phyloP scores from a whole-genome alignment of 2,113 vertebrate genomes.

The Hassar affinis region DNA sequence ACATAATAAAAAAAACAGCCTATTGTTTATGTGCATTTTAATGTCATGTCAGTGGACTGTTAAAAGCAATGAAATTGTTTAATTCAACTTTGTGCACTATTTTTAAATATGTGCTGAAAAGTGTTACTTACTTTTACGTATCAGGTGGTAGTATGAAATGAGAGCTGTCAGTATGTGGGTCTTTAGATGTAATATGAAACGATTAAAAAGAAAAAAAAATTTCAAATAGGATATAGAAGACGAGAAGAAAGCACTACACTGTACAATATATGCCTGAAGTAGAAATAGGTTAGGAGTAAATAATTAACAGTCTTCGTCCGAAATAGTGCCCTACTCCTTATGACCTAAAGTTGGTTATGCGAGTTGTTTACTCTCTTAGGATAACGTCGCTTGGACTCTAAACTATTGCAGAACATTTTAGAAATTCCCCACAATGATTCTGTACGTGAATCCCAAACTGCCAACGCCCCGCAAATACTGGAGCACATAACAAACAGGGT shows the following conservation, averaged over 20 bases:
- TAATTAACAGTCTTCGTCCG: neutral
- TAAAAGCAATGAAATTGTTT: neutral
- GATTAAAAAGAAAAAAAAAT: neutral
- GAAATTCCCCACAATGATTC: neutral
- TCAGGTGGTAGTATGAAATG: neutral
- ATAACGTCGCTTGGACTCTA: neutral
- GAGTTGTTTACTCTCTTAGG: neutral
- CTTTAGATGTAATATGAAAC: neutral
- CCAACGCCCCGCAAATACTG: neutral
- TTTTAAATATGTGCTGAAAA: neutral
- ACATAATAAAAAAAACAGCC: neutral
- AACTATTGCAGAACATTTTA: neutral
- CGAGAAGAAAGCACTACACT: neutral
- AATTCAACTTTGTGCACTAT: neutral
- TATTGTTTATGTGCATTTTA: neutral
- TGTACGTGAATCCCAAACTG: no score
- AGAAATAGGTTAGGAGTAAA: neutral
- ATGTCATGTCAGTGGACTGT: neutral
- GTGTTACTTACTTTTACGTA: conserved; percentile 1
- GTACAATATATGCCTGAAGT: neutral
- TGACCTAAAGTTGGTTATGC: neutral
- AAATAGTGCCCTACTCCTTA: conserved; percentile 3
- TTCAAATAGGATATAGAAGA: neutral
- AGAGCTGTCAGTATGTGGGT: neutral
- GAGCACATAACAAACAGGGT: no score